A percentile compares a stretch with the other conserved stretches of the same genome.
Conservation (phyloP, 2,888 invertebrate genomes). For the Ophraella communa region DNA sequence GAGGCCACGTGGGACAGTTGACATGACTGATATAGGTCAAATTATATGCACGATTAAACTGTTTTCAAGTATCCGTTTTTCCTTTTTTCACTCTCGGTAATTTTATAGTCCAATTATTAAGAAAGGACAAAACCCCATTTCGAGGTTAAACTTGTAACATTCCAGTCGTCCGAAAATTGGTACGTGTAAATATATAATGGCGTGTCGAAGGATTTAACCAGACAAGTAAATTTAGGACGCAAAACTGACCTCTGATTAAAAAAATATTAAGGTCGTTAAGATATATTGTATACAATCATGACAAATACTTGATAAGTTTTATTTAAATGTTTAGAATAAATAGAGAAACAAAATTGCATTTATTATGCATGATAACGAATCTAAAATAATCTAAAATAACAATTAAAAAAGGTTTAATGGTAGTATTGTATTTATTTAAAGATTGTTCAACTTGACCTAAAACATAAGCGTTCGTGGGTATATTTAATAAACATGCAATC, state of each 20-base stretch:
- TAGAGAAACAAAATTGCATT: too few relatives aligned
- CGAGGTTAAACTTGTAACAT: background rate
- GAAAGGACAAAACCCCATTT: background rate
- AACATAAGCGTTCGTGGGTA: background rate
- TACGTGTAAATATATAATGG: background rate
- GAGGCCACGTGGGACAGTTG: background rate
- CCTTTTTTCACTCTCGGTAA: background rate
- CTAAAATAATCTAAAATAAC: too few relatives aligned
- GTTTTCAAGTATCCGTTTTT: background rate
- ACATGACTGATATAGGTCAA: slow-evolving; percentile 5
- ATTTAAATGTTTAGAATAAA: too few relatives aligned
- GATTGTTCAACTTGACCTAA: background rate
- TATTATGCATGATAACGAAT: too few relatives aligned
- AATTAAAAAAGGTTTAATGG: too few relatives aligned
- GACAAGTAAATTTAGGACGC: background rate
- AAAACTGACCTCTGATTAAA: background rate
- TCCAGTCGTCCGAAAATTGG: background rate
- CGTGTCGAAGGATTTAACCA: background rate
- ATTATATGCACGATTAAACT: too few relatives aligned
- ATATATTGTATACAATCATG: too few relatives aligned
- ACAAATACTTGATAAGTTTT: too few relatives aligned
- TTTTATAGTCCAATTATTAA: background rate
- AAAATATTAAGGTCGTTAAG: background rate
- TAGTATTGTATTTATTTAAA: too few relatives aligned
- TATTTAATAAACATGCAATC: background rate